phyloP scores from a whole-genome alignment of 1,140 invertebrate genomes.

The Bombus picipes region DNA sequence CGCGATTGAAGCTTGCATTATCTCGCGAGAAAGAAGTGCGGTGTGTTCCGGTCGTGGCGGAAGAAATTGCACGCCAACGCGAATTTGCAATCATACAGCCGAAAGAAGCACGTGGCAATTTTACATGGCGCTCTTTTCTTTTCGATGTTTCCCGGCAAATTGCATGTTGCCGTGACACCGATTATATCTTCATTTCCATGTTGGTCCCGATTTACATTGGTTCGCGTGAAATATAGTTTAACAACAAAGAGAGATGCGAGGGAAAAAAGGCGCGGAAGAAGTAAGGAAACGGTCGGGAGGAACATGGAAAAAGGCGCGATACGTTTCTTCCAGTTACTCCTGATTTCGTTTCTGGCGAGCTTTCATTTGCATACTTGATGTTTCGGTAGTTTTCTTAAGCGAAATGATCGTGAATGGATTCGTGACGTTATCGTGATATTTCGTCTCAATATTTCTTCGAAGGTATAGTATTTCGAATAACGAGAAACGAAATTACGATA shows the following conservation, averaged over 20 bases:
- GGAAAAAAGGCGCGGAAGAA: not conserved
- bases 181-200: constrained; percentile 45
- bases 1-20: not conserved
- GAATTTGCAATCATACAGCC: constrained; percentile 7
- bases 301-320: not conserved
- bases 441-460: not conserved
- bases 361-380: not conserved
- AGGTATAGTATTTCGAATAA: not conserved
- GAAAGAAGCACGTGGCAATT: constrained; percentile 10
- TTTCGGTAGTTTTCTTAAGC: not conserved
- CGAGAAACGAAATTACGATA: not conserved
- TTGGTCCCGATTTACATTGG: constrained; percentile 25
- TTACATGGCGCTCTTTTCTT: not conserved
- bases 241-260: not conserved
- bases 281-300: not conserved
- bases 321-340: not conserved
- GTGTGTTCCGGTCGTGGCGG: not conserved
- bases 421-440: too few relatives aligned
- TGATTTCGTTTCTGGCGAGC: not conserved
- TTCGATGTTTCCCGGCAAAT: constrained; percentile 33
- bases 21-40: not conserved
- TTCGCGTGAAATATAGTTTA: constrained; percentile 5
- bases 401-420: not conserved
- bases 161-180: constrained; percentile 43
- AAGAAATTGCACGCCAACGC: constrained; percentile 22